Base-by-base conservation (phyloP, 1,140 invertebrate genomes). In the Idris sp. region DNA sequence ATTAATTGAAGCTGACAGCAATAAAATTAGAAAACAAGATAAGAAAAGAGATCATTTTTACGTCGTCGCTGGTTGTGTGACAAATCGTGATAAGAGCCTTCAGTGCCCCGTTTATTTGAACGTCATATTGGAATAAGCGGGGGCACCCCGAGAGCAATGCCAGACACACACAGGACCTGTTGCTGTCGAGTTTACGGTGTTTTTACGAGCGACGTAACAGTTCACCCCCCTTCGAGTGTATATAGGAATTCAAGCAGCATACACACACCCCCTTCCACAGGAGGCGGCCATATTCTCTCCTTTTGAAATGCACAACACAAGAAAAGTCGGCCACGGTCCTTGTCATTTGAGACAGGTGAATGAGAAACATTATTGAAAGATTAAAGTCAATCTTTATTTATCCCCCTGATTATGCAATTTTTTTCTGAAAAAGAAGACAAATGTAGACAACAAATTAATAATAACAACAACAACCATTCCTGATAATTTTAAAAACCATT, bases 151-250 rank as follows among this genome's bases (percentile, higher is more conserved):
- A 51, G 48, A 61, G 10, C 54, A 22, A 9, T 41, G 41, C 38
- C 40, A 62, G 56, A 72, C 48, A 61, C n/a, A n/a, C 48, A 72
- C 83, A 80, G 79, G 84, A 87, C 86, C 85, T 87, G 86, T 87
- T 87, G 86, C 86, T 87, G 84, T 86, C 81, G 85, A 87, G 84
- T 87, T 87, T 87, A 87, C 85, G 86, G 83, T 87, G 84, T 87
- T 87, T 87, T 87, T 87, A 87, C 84, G 86, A 86, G 81, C 81
- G 79, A 83, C 83, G 82, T 86, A 86, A 86, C 84, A 87, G 81
- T n/a, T 84, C 83, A 82, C 77, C 80, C 78, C 80, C n/a, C n/a
- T n/a, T n/a, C n/a, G n/a, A n/a, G n/a, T 64, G 64, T 69, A 58
- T 51, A 69, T 53, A 58, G 64, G 62, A 64, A 49, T 69, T 64